Percentiles rank a stretch among this genome's conserved stretches.
Evolutionary conservation across 2,797 vertebrate genomes (phyloP).

Genomic region (Alouatta caraya): DNA sequence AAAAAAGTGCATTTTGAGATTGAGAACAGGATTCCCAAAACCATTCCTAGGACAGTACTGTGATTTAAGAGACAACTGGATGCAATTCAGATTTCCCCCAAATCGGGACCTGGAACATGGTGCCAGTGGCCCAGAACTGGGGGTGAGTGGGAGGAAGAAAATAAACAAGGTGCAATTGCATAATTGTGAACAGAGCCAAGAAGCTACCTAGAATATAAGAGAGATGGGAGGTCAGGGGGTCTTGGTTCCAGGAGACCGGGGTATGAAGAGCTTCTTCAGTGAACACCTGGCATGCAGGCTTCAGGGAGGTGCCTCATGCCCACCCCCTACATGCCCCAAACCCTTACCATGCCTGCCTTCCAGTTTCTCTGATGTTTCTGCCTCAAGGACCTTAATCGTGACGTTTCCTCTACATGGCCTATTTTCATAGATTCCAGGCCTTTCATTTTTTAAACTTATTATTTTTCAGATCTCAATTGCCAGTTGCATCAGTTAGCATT

Average conservation of each 20-base stretch:
- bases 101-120: neutral
- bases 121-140: neutral
- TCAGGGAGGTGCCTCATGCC: too few relatives aligned
- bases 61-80: neutral
- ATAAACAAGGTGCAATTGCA: neutral
- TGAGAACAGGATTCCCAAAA: neutral
- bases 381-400: neutral
- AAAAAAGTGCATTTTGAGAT: neutral
- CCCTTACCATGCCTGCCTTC: neutral
- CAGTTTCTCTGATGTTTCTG: neutral
- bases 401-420: neutral
- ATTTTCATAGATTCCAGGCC: neutral
- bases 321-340: neutral
- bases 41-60: neutral
- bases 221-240: neutral
- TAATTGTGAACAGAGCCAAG: neutral
- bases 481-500: neutral
- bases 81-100: neutral
- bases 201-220: neutral
- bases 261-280: neutral
- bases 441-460: neutral
- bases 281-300: neutral
- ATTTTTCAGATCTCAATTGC: neutral
- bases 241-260: neutral
- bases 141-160: neutral